Evolutionary conservation across 2,113 vertebrate species (phyloP).

Genomic region (Synodontis membranacea): DNA sequence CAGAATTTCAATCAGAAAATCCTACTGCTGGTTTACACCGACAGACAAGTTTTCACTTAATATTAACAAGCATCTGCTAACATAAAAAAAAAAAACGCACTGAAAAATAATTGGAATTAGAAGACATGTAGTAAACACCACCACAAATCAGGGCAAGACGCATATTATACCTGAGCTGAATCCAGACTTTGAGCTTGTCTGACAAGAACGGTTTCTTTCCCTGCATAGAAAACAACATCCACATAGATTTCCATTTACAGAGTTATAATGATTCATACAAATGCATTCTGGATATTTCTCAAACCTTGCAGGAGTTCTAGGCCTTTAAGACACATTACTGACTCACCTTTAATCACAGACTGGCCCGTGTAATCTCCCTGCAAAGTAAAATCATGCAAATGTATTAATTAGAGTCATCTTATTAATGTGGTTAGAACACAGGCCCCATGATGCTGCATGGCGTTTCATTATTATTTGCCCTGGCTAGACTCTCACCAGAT

Average conservation of each 20-base stretch:
- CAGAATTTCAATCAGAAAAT: conserved; percentile 11
- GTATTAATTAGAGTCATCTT: conserved; percentile 30
- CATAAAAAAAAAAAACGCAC: neutral
- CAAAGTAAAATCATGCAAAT: conserved; percentile 50
- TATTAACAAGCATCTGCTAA: neutral
- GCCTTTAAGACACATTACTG: neutral
- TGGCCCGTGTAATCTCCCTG: conserved; percentile 77
- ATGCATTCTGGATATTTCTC: neutral
- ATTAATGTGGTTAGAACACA: conserved; percentile 7
- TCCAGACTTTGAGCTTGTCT: conserved; percentile 81
- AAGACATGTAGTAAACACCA: neutral
- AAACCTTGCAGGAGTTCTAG: neutral
- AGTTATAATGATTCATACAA: neutral
- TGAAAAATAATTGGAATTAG: neutral
- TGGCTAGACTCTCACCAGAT: conserved; percentile 75
- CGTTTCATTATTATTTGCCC: conserved; percentile 7
- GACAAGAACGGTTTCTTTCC: conserved; percentile 85
- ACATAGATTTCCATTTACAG: neutral
- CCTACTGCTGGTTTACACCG: neutral
- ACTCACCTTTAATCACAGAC: conserved; percentile 77
- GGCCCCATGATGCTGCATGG: conserved; percentile 10
- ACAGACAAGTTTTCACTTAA: neutral
- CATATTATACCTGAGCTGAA: conserved; percentile 79
- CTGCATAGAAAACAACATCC: conserved; percentile 65
- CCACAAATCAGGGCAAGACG: neutral